Base-by-base conservation (phyloP, 2,888 invertebrate genomes). In the Pecten maximus region DNA sequence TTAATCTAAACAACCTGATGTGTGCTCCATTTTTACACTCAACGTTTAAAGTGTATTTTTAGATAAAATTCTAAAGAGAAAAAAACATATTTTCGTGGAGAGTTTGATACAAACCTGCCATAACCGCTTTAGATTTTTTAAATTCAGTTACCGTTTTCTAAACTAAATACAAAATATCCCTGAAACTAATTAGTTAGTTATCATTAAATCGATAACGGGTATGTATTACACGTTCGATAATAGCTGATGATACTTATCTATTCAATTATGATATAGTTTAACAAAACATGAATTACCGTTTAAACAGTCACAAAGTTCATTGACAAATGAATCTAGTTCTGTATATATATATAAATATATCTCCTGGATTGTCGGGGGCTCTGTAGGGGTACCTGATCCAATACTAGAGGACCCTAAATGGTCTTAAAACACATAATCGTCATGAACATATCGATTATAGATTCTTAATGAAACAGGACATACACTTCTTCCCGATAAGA, bases 301-400 rank as follows among this genome's bases (percentile, higher is more conserved):
- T 74, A 74, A 74, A 74, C 74, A 74, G 74, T 74, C 74, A 74
- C 74, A 74, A 74, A 74, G 74, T 74, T 74, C 74, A 74, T 74
- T 74, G 74, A 74, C 74, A 35, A 74, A 74, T 74, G 35, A 28
- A 74, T 74, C 35, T 74, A 35, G 74, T 6, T 23, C 28, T 4
- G 28, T 35, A 28, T 28, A 28, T 74, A 28, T 3, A 35, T 35
- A 28, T 28, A 28, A 35, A 28, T 3, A 35, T 74, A 35, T 74
- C 74, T 35, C 74, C 74, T 35, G 35, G 74, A 35, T 74, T 6
- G 74, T 35, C 74, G 15, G 74, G 74, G 74, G 74, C 74, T 74
- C 35, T 10, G n/a, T 35, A 10, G 4, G 35, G 74, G 28, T 6
- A 8, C 28, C n/a, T 2, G 6, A 19, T 23, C 1, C 28, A 74